phyloP scores from a whole-genome alignment of 2,888 invertebrate genomes.

The Cheilosia scutellata region DNA sequence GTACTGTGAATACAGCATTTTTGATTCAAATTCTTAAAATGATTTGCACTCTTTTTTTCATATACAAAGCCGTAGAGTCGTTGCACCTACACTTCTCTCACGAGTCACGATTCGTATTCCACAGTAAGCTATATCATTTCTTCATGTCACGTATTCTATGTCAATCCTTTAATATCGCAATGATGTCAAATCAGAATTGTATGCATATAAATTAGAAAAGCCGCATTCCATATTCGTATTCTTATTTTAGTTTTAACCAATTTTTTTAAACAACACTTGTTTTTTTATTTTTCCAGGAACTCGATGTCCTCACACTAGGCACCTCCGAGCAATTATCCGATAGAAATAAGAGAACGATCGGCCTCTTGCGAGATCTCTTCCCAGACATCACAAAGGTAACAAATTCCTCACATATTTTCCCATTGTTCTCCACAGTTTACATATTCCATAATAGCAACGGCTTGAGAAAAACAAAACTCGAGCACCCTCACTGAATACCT shows the following conservation, averaged over 20 bases:
- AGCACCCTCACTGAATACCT: constrained; percentile 60
- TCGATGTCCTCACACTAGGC: constrained; percentile 88
- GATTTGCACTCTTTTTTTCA: too few relatives aligned
- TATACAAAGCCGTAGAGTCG: too few relatives aligned
- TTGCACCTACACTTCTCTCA: too few relatives aligned
- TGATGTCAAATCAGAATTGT: not conserved
- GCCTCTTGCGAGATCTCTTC: constrained; percentile 90
- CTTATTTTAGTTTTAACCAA: constrained; percentile 53
- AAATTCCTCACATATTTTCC: constrained; percentile 33
- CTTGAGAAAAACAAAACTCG: constrained; percentile 23
- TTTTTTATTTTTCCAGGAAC: constrained; percentile 85
- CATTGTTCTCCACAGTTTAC: constrained; percentile 20
- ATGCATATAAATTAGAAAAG: not conserved
- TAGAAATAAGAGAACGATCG: constrained; percentile 91
- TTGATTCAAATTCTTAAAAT: too few relatives aligned
- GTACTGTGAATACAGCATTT: too few relatives aligned
- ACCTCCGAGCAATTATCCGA: constrained; percentile 88
- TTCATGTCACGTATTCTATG: not conserved
- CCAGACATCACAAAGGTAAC: constrained; percentile 90
- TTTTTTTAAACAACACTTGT: not conserved
- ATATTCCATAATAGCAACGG: constrained; percentile 42
- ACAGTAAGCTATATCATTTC: too few relatives aligned
- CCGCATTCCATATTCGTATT: not conserved
- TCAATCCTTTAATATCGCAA: not conserved
- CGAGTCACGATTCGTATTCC: too few relatives aligned